phyloP scores from a whole-genome alignment of 1,140 invertebrate species.

The Platorchestia sp. region DNA sequence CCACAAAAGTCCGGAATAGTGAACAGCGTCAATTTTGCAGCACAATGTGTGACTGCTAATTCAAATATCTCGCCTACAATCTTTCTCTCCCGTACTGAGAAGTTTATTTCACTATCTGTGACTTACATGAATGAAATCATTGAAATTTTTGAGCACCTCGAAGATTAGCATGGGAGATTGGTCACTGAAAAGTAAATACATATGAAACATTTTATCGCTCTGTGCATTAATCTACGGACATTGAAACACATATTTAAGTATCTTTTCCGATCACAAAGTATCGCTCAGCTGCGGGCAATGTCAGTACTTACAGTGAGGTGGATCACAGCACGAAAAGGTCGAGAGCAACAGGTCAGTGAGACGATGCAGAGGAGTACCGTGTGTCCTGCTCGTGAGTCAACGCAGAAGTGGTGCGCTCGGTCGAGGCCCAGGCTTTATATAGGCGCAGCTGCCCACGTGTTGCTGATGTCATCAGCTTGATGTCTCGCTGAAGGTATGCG shows the following conservation, averaged over 20 bases:
- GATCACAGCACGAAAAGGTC: neutral
- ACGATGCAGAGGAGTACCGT: neutral
- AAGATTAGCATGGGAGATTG: neutral
- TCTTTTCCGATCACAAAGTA: neutral
- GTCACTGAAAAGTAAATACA: neutral
- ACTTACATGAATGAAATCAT: neutral
- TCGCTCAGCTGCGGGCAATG: neutral
- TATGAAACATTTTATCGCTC: neutral
- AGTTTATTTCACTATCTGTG: too few species aligned
- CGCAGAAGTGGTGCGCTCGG: neutral
- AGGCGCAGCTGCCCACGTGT: constrained; percentile 3
- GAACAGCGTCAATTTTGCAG: too few species aligned
- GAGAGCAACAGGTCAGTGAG: constrained; percentile 5
- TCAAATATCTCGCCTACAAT: too few species aligned
- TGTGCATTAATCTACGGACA: neutral
- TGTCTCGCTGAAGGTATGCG: neutral
- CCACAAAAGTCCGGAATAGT: too few species aligned
- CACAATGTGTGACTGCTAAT: too few species aligned
- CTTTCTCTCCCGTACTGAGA: too few species aligned
- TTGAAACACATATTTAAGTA: neutral
- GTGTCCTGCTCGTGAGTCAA: neutral
- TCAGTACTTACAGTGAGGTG: neutral
- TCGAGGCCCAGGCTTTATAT: neutral
- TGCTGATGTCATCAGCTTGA: neutral
- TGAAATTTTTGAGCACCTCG: neutral